These are phyloP conservation scores for Sphinx pinastri DNA, from an alignment of 2,888 invertebrate genomes.

Conservation along the genomic window DNA sequence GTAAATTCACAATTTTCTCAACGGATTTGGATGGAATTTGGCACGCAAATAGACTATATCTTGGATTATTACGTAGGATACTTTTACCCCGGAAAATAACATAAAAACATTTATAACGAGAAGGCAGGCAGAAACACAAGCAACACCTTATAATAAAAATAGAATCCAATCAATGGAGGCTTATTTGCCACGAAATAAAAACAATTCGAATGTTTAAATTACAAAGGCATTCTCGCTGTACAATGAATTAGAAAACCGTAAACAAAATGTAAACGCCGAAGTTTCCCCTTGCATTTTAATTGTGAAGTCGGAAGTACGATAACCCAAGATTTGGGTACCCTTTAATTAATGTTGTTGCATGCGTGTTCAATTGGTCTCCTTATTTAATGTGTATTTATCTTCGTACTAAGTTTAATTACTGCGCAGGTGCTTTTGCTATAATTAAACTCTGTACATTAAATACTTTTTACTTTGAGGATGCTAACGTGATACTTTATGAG, in stretches of 20 bases:
- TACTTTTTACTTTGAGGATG: conserved; percentile 23
- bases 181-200: neutral
- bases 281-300: conserved; percentile 79
- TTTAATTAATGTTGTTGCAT: conserved; percentile 80
- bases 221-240: conserved; percentile 12
- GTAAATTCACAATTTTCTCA: no score
- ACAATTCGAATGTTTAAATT: neutral
- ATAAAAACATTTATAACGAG: no score
- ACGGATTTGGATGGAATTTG: no score
- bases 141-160: no score
- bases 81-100: no score
- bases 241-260: conserved; percentile 54
- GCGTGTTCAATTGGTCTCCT: conserved; percentile 59
- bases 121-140: no score
- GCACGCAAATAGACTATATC: no score
- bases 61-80: no score
- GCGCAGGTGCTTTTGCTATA: conserved; percentile 39
- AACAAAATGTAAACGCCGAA: conserved; percentile 61
- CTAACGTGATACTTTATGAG: neutral
- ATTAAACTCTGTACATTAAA: conserved; percentile 43
- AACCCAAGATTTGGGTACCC: conserved; percentile 77
- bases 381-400: conserved; percentile 50
- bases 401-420: conserved; percentile 42
- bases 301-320: conserved; percentile 75
- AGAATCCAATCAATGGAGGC: no score